Conservation (phyloP, 1,140 invertebrate genomes). For the Drusus annulatus region DNA sequence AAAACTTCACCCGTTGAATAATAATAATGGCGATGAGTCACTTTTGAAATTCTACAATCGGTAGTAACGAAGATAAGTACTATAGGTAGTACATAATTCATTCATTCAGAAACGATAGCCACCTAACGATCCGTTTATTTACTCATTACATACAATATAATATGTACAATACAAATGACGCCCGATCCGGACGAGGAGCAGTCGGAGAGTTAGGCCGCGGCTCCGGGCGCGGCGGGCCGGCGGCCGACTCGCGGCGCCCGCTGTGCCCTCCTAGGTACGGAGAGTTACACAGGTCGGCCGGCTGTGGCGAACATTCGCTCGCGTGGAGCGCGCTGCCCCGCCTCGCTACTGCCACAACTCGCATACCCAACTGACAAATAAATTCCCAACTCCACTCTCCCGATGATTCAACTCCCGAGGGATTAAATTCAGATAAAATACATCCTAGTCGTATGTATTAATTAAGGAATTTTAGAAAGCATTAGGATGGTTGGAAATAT, state of each 20-base stretch:
- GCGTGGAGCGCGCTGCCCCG: not conserved
- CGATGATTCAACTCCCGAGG: too few relatives aligned
- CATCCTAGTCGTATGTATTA: too few relatives aligned
- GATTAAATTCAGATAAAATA: too few relatives aligned
- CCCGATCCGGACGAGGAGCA: not conserved
- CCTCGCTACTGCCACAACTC: not conserved
- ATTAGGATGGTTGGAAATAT: too few relatives aligned
- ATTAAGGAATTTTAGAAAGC: too few relatives aligned
- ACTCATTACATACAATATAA: constrained; percentile 36
- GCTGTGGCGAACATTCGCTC: constrained; percentile 21
- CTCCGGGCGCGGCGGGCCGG: constrained; percentile 21
- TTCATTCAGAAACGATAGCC: constrained; percentile 35
- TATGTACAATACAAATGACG: constrained; percentile 3
- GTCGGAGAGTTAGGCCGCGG: not conserved
- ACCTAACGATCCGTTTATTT: constrained; percentile 28
- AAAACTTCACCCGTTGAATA: not conserved
- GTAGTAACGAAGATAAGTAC: constrained; percentile 10
- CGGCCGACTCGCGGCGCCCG: constrained; percentile 41
- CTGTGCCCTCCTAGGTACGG: constrained; percentile 15
- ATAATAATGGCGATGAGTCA: constrained; percentile 32
- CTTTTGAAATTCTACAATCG: constrained; percentile 29
- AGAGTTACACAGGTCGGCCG: constrained; percentile 26
- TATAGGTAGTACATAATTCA: constrained; percentile 27
- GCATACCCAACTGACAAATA: not conserved
- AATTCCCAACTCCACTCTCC: too few relatives aligned